These are phyloP conservation scores for Catharus fuscescens DNA, from an alignment of 2,113 vertebrate species.

Conservation along the genomic window DNA sequence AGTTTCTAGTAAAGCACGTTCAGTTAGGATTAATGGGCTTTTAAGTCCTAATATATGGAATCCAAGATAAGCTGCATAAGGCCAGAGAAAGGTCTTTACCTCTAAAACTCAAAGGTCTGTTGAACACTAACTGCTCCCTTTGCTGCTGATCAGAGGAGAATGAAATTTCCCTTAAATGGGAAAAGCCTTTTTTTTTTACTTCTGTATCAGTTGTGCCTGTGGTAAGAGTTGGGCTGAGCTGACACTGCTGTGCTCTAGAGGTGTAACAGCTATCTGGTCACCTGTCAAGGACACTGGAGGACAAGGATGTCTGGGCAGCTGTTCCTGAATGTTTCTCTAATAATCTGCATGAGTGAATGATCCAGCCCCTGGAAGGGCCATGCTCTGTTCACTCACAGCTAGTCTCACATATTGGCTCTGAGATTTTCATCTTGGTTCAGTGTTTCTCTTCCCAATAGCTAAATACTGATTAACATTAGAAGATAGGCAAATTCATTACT, in stretches of 20 bases:
- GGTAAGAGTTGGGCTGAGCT: background rate
- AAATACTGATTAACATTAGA: background rate
- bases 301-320: background rate
- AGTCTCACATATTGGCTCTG: background rate
- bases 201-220: background rate
- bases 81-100: constrained; percentile 27
- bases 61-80: constrained; percentile 36
- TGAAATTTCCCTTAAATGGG: background rate
- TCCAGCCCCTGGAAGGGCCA: fast-evolving
- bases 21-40: constrained; percentile 42
- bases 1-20: background rate
- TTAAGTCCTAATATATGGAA: constrained; percentile 24
- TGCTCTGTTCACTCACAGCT: background rate
- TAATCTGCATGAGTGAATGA: background rate
- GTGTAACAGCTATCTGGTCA: background rate
- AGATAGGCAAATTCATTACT: background rate
- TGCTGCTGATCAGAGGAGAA: constrained; percentile 1
- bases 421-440: background rate
- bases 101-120: constrained; percentile 20
- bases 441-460: background rate
- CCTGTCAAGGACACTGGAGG: background rate
- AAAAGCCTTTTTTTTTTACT: background rate
- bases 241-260: background rate
- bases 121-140: constrained; percentile 1
- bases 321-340: background rate